These are phyloP conservation scores for Nyctibius grandis DNA, from an alignment of 2,797 vertebrate genomes.

Conservation along the genomic window DNA sequence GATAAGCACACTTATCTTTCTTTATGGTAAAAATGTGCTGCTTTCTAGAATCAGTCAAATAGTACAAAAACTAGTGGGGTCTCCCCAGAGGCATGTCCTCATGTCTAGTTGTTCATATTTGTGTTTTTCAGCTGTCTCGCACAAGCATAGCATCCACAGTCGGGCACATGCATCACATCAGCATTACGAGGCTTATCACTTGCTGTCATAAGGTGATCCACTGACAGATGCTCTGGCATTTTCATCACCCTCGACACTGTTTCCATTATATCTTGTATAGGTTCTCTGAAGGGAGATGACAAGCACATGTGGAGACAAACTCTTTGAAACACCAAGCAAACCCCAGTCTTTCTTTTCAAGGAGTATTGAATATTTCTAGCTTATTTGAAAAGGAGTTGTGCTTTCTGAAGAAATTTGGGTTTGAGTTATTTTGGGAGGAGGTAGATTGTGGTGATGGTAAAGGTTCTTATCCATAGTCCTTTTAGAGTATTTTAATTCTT, in stretches of 20 bases:
- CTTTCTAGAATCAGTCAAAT: conserved; percentile 54
- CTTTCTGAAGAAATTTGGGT: background rate
- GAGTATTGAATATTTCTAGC: background rate
- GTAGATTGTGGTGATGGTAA: background rate
- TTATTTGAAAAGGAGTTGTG: background rate
- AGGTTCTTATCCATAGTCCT: background rate
- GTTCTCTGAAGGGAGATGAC: conserved; percentile 36
- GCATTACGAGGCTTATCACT: conserved; percentile 53
- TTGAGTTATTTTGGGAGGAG: background rate
- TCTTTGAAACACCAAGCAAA: background rate
- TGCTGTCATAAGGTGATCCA: conserved; percentile 48
- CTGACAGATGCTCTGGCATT: conserved; percentile 22
- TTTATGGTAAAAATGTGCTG: conserved; percentile 1
- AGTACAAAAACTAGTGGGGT: background rate
- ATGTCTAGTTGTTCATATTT: conserved; percentile 19
- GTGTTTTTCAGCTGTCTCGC: conserved; percentile 49
- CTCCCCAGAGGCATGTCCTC: conserved; percentile 38
- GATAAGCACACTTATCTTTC: conserved; percentile 62
- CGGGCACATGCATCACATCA: conserved; percentile 24
- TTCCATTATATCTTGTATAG: conserved; percentile 35
- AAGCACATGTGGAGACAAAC: conserved; percentile 29
- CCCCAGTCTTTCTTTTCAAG: background rate
- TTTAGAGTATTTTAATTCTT: background rate
- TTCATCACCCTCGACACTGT: conserved; percentile 5
- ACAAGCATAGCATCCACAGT: conserved; percentile 19